These are phyloP conservation scores for Solen grandis DNA, from an alignment of 1,140 invertebrate genomes.

Conservation along the genomic window DNA sequence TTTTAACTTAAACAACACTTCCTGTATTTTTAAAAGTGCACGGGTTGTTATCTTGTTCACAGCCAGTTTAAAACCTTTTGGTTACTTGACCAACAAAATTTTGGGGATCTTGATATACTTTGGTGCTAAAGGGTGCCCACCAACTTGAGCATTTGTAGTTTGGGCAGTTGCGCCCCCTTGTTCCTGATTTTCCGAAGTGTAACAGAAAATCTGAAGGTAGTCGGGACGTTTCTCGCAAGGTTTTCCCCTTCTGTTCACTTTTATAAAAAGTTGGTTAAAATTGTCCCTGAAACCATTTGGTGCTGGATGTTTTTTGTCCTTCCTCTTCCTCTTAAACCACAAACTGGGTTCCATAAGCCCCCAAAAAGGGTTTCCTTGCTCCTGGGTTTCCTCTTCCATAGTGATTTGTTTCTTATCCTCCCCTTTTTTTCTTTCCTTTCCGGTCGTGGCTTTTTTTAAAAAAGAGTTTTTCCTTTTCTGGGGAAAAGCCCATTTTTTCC, in stretches of 20 bases:
- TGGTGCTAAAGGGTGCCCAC: background rate
- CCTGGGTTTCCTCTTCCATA: background rate
- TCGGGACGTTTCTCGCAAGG: background rate
- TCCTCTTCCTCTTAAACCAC: background rate
- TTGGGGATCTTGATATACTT: background rate
- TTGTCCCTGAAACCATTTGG: too few species aligned
- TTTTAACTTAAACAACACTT: too few species aligned
- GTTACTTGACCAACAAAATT: slow-evolving; percentile 6
- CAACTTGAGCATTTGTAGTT: too few species aligned
- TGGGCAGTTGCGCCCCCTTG: too few species aligned
- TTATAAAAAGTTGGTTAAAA: background rate
- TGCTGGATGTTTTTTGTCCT: background rate
- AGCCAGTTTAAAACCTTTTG: too few species aligned
- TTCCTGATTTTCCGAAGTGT: too few species aligned
- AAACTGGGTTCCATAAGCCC: background rate
- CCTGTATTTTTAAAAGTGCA: too few species aligned
- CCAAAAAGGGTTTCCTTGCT: background rate
- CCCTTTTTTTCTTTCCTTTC: background rate
- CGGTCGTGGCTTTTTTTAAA: background rate
- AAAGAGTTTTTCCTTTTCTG: background rate
- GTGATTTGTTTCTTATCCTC: too few species aligned
- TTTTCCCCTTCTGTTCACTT: background rate
- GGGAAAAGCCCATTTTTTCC: background rate
- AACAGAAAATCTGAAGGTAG: too few species aligned
- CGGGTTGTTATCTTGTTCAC: too few species aligned